Evolutionary conservation across 1,140 invertebrate genomes (phyloP), one percentile per base, ranked within the genome.

Genomic region (Heliothis virescens): DNA sequence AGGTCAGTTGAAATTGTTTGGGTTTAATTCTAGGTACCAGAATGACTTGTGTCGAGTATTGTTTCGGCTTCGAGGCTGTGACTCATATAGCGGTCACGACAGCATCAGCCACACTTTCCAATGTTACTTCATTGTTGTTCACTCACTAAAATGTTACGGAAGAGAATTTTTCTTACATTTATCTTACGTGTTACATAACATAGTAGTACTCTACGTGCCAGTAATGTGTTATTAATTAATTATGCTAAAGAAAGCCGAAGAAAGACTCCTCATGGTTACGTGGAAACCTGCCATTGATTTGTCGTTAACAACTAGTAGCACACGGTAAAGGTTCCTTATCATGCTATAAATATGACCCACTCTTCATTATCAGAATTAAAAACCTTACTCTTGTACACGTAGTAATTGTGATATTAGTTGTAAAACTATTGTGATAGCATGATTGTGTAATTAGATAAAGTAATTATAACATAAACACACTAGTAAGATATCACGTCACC

Each of bases 71-170:
- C 41, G 47, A 52, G 21, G 21, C 21, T 26, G 21, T 73, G 55
- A 60, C 55, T 75, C 55, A 62, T 48, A 29, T 50, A 50, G 26
- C 57, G 55, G 41, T 71, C 60, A 71, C 47, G 55, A 41, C 50
- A 9, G 21, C 50, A 65, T 80, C 63, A 21, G 52, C 53, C 62
- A 80, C 79, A 73, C 72, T 80, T 80, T 80, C 79, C 47, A 73
- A 52, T 69, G 34, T 75, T 80, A 74, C 63, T 69, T 80, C 62
- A 78, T 78, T 69, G 62, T 78, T 41, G 21, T 76, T 41, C 52
- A 63, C 21, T 26, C 73, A 76, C 60, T 65, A 48, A 52, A 67
- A 47, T n/a, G 48, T 53, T 71, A 13, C 13, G 18, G 13, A 69
- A 15, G 21, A 47, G 59, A 62, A 29, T 62, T 48, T 16, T 52